Conservation (phyloP, 2,797 vertebrate species). For the Gallinago nigripennis region DNA sequence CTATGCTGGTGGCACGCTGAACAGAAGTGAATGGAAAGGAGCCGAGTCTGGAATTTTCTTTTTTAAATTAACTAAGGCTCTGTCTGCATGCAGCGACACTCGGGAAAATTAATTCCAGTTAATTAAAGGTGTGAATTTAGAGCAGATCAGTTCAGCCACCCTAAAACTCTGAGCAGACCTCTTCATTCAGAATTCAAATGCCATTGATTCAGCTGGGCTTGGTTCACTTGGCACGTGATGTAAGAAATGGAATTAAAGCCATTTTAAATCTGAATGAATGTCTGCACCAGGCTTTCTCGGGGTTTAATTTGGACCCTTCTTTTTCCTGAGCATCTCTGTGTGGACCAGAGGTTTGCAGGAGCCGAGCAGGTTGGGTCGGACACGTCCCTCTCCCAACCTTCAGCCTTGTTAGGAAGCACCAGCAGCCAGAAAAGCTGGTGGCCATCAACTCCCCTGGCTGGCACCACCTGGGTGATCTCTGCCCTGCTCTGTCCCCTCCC, state of each 20-base stretch:
- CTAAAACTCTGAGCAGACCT: background rate
- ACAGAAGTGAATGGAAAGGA: background rate
- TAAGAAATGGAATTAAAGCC: background rate
- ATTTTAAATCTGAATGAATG: background rate
- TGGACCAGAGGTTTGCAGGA: background rate
- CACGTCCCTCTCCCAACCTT: background rate
- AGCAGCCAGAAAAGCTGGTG: background rate
- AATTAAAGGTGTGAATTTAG: constrained; percentile 59
- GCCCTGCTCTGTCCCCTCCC: background rate
- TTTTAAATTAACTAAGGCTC: background rate
- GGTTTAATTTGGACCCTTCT: background rate
- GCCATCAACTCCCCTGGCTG: fast-evolving
- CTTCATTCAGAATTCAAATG: background rate
- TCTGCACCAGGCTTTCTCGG: background rate
- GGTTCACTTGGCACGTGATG: background rate
- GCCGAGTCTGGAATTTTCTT: background rate
- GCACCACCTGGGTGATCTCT: background rate
- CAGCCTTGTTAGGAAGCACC: background rate
- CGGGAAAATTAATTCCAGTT: constrained; percentile 23
- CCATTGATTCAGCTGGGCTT: background rate
- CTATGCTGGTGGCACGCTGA: background rate
- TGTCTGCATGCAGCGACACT: background rate
- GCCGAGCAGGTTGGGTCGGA: background rate
- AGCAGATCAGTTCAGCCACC: background rate
- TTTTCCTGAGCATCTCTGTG: background rate